Conservation (phyloP, 2,113 vertebrate genomes). For the Echinops telfairi region DNA sequence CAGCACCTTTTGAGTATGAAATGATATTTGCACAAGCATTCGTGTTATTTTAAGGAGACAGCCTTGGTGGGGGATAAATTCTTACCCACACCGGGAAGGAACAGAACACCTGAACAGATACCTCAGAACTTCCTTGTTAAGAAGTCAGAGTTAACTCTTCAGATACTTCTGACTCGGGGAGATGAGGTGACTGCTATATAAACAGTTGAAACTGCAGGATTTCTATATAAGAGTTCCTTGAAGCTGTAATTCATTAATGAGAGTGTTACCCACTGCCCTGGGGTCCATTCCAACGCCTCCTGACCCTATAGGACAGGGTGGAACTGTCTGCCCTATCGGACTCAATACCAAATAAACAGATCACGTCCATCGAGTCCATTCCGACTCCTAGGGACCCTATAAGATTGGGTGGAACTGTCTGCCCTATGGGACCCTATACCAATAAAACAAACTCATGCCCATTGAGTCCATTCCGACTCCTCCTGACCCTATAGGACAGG, state of each 20-base stretch:
- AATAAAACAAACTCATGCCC: no score
- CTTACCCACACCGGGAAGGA: constrained; percentile 43
- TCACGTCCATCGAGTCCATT: no score
- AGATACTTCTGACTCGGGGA: constrained; percentile 38
- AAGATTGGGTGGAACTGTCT: no score
- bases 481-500: neutral
- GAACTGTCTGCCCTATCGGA: neutral
- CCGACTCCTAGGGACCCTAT: no score
- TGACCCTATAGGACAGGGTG: neutral
- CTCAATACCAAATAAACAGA: no score
- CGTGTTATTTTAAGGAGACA: constrained; percentile 56
- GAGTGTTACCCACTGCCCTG: no score
- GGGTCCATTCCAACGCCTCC: no score
- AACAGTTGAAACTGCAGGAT: constrained; percentile 20
- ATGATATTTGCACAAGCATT: constrained; percentile 55
- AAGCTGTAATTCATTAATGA: neutral
- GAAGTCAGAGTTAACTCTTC: neutral
- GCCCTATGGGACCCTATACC: no score
- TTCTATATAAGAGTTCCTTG: neutral
- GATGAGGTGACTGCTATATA: constrained; percentile 4
- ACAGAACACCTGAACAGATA: neutral
- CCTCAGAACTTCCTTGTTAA: constrained; percentile 34
- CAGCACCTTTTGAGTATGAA: neutral
- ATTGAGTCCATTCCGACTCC: no score
- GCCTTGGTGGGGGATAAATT: constrained; percentile 33